phyloP scores from a whole-genome alignment of 2,888 invertebrate genomes.

The Cordilura impudica region DNA sequence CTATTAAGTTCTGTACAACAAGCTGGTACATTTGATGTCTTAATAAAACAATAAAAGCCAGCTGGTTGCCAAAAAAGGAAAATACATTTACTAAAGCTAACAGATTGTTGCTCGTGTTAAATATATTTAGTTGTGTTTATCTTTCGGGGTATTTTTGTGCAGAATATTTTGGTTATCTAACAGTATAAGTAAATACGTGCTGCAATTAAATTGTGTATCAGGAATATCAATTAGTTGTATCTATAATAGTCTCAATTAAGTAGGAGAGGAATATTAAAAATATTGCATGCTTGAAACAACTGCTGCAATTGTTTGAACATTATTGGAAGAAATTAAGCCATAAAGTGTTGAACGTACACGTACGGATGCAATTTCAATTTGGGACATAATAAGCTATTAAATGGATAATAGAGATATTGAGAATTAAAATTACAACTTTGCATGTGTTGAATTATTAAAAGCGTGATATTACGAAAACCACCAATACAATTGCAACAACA shows the following conservation, averaged over 20 bases:
- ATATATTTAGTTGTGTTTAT: neutral
- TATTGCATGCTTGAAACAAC: neutral
- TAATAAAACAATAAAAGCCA: conserved; percentile 5
- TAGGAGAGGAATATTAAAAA: neutral
- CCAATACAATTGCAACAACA: too few species aligned
- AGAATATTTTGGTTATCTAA: neutral
- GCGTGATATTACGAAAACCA: too few species aligned
- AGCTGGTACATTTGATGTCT: neutral
- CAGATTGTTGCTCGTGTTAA: neutral
- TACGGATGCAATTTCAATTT: neutral
- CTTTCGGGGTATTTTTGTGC: neutral
- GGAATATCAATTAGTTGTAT: conserved; percentile 29
- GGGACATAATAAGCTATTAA: neutral
- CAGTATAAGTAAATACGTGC: conserved; percentile 27
- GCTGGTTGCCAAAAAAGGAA: neutral
- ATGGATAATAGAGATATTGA: neutral
- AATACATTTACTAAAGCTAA: neutral
- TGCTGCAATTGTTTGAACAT: neutral
- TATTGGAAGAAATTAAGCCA: neutral
- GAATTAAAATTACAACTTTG: too few species aligned
- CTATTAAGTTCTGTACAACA: neutral
- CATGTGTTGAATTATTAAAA: too few species aligned
- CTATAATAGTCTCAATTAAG: neutral
- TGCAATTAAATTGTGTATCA: conserved; percentile 22
- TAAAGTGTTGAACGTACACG: neutral